phyloP scores from a whole-genome alignment of 2,113 vertebrate genomes.

The Osmerus mordax region DNA sequence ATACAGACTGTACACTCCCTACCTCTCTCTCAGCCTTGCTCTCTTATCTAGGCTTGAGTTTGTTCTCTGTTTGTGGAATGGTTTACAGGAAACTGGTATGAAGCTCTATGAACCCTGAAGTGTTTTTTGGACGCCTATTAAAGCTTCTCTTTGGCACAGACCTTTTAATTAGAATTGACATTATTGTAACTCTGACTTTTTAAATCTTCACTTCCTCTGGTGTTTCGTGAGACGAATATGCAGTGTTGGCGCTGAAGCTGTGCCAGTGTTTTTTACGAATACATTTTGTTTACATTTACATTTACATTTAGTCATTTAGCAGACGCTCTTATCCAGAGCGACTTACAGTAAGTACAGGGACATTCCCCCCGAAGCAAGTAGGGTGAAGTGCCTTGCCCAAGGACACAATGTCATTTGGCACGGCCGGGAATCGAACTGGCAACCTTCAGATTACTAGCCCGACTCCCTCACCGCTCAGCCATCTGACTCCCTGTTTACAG shows the following conservation, averaged over 20 bases:
- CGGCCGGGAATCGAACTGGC: no score
- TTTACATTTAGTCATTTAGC: no score
- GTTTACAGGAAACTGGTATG: slow-evolving; percentile 32
- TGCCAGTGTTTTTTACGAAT: not conserved
- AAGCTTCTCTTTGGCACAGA: slow-evolving; percentile 7
- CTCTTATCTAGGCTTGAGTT: slow-evolving; percentile 51
- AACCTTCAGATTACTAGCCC: no score
- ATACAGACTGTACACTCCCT: slow-evolving; percentile 21
- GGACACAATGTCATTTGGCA: no score
- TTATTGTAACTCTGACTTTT: not conserved
- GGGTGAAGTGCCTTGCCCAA: no score
- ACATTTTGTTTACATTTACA: no score
- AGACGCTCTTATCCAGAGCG: no score
- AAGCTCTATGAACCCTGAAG: slow-evolving; percentile 21
- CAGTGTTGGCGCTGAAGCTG: no score
- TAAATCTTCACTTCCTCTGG: not conserved
- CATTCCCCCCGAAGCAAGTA: no score
- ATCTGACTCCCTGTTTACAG: no score
- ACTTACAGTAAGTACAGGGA: no score
- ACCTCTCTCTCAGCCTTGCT: slow-evolving; percentile 16
- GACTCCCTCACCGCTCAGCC: no score
- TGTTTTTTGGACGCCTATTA: slow-evolving; percentile 30
- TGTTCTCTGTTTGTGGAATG: slow-evolving; percentile 48
- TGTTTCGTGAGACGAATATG: slow-evolving; percentile 5
- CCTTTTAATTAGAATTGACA: slow-evolving; percentile 1